A percentile compares a stretch with the other conserved stretches of the same genome.
phyloP scores from a whole-genome alignment of 64 coral and sea anemone species.

The Astreopora myriophthalma region DNA sequence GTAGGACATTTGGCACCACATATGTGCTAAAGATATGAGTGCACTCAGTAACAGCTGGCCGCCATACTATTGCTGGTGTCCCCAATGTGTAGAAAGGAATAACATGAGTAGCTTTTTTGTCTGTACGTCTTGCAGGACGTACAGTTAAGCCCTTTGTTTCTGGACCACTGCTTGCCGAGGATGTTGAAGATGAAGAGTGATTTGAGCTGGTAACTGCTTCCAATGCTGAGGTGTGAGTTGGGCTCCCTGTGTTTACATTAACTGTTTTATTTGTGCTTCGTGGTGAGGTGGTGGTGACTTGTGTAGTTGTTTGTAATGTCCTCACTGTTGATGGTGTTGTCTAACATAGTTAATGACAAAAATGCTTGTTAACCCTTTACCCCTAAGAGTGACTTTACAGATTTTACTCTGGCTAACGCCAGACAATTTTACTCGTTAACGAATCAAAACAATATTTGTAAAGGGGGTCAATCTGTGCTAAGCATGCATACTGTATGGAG shows the following conservation, averaged over 20 bases:
- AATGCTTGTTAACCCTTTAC: too few species aligned
- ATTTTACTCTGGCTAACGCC: too few species aligned
- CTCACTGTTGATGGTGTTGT: not conserved
- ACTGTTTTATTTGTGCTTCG: not conserved
- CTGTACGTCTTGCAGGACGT: not conserved
- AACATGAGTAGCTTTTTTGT: not conserved
- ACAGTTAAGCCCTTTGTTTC: not conserved
- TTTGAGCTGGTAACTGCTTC: not conserved
- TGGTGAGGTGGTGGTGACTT: not conserved
- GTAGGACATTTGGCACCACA: conserved; percentile 75
- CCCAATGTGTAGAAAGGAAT: conserved; percentile 13
- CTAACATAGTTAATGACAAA: too few species aligned
- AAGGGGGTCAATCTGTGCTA: too few species aligned
- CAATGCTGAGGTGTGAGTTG: not conserved
- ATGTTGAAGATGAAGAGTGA: not conserved
- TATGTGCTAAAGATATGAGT: conserved; percentile 86
- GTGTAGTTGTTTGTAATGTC: not conserved
- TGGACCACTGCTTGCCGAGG: not conserved
- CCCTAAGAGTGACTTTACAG: too few species aligned
- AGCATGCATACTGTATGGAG: too few species aligned
- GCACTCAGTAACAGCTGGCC: conserved; percentile 77
- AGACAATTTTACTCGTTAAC: too few species aligned
- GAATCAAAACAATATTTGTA: too few species aligned
- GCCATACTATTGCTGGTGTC: conserved; percentile 29
- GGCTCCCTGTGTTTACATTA: conserved; percentile 10